A percentile compares a stretch with the other conserved stretches of the same genome.
phyloP scores from a whole-genome alignment of 1,140 invertebrate species.

The Anastatus disparis region DNA sequence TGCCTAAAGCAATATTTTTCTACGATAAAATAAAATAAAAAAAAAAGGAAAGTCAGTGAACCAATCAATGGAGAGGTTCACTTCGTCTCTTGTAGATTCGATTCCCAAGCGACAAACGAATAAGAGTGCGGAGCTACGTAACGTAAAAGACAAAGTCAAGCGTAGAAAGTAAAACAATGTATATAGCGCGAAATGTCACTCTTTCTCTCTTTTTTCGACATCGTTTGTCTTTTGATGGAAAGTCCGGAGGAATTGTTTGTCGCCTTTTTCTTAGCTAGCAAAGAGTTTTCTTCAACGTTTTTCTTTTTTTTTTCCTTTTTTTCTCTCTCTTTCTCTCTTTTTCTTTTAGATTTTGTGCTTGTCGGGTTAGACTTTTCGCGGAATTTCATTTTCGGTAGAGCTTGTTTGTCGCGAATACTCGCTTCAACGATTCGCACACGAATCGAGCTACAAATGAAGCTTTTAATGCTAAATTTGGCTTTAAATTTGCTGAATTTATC shows the following conservation, averaged over 20 bases:
- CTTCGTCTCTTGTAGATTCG: conserved; percentile 15
- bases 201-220: background rate
- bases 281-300: background rate
- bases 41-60: background rate
- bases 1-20: conserved; percentile 38
- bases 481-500: no score
- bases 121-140: no score
- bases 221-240: conserved; percentile 37
- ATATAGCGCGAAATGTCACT: conserved; percentile 16
- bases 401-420: conserved; percentile 12
- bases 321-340: background rate
- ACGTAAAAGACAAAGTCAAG: conserved; percentile 30
- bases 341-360: no score
- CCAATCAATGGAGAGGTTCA: conserved; percentile 7
- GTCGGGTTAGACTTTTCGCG: conserved; percentile 1
- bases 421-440: background rate
- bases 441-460: background rate
- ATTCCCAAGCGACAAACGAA: background rate
- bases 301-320: background rate
- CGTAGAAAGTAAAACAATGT: conserved; percentile 29
- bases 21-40: no score
- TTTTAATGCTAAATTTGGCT: background rate
- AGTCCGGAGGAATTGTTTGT: conserved; percentile 15
- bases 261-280: background rate
- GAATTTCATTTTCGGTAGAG: conserved; percentile 16